Percentiles rank a stretch among this genome's conserved stretches.
Conservation (phyloP, 2,113 vertebrate genomes). For the Oreotrochilus melanogaster region DNA sequence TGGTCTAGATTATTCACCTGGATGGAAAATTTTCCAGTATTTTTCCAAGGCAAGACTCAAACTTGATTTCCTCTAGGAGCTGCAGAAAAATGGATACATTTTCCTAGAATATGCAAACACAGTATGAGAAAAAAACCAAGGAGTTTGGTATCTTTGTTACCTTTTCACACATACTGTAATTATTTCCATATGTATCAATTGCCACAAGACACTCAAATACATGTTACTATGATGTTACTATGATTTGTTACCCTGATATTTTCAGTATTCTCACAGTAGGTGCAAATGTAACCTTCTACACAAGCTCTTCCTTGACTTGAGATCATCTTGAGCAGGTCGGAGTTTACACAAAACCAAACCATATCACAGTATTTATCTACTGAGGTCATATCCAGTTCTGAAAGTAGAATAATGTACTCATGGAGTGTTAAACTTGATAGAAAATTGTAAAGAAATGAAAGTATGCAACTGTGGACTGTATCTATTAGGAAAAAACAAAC, state of each 20-base stretch:
- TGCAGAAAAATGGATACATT: not conserved
- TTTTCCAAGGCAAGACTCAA: not conserved
- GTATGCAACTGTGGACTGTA: not conserved
- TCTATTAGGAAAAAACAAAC: not conserved
- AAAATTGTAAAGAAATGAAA: not conserved
- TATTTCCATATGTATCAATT: not conserved
- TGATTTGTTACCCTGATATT: not conserved
- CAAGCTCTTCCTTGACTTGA: not conserved
- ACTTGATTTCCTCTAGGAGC: not conserved
- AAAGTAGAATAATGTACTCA: not conserved
- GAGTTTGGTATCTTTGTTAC: not conserved
- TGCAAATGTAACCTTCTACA: not conserved
- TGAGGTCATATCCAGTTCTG: not conserved
- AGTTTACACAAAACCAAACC: not conserved
- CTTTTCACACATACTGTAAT: not conserved
- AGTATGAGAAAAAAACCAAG: not conserved
- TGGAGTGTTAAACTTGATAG: not conserved
- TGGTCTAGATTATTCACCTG: not conserved
- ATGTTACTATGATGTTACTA: accelerated
- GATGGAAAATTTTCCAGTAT: not conserved
- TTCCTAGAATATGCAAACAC: not conserved
- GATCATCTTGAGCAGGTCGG: not conserved
- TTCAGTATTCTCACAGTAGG: not conserved
- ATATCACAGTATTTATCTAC: not conserved
- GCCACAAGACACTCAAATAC: not conserved